Conservation (phyloP, 1,140 invertebrate species). For the Brachionus rotundiformis region DNA sequence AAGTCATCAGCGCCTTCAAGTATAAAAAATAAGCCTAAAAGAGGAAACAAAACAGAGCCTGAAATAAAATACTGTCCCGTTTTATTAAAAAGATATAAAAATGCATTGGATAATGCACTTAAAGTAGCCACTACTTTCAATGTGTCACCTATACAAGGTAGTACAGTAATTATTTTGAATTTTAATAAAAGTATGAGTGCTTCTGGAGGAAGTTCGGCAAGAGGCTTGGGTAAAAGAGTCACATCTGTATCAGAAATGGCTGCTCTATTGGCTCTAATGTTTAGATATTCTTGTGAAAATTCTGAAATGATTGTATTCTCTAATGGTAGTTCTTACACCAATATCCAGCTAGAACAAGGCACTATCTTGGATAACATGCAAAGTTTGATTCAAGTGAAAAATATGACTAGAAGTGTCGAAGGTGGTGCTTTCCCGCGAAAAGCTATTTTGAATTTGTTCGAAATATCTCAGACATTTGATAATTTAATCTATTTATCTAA, state of each 20-base stretch:
- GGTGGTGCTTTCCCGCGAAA: neutral
- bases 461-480: constrained; percentile 21
- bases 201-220: constrained; percentile 58
- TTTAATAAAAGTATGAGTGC: constrained; percentile 55
- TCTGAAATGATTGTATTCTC: constrained; percentile 59
- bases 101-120: constrained; percentile 63
- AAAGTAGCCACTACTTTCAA: constrained; percentile 64
- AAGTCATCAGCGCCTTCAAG: constrained; percentile 53
- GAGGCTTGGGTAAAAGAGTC: constrained; percentile 58
- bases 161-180: constrained; percentile 62
- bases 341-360: constrained; percentile 57
- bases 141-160: constrained; percentile 63
- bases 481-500: constrained; percentile 49
- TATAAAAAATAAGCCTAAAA: no score
- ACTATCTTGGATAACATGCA: constrained; percentile 63
- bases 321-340: constrained; percentile 26
- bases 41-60: neutral
- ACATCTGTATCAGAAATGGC: constrained; percentile 57
- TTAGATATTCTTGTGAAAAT: constrained; percentile 65
- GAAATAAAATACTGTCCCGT: constrained; percentile 26
- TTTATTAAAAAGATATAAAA: constrained; percentile 59
- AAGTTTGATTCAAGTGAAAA: constrained; percentile 49
- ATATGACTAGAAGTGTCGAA: neutral
- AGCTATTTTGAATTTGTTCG: constrained; percentile 34
- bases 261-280: constrained; percentile 64